Evolutionary conservation across 2,113 vertebrate species (phyloP).

Genomic region (Sterna hirundo): DNA sequence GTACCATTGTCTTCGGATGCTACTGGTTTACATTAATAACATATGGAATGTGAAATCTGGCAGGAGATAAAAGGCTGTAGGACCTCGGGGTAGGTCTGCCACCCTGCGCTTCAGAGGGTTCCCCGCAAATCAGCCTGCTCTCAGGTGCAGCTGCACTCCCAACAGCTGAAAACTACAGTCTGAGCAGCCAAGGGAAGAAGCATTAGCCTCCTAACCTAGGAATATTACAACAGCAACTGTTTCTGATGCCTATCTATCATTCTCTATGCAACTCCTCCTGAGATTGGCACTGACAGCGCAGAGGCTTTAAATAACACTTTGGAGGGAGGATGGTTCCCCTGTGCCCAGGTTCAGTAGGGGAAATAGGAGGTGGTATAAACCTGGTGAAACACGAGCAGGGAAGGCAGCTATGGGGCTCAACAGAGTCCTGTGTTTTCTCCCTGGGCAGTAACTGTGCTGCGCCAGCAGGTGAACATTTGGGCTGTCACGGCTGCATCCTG

Average conservation of each 20-base stretch:
- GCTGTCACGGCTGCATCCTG: not conserved
- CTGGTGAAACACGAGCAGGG: not conserved
- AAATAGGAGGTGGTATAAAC: not conserved
- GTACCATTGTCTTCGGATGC: not conserved
- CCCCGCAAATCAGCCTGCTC: not conserved
- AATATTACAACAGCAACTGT: not conserved
- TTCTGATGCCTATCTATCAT: not conserved
- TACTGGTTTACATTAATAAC: not conserved
- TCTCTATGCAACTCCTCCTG: not conserved
- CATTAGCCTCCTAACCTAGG: not conserved
- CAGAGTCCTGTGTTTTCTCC: accelerated
- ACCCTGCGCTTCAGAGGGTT: not conserved
- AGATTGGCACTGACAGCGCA: not conserved
- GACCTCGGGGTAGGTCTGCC: not conserved
- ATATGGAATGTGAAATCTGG: not conserved
- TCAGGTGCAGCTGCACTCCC: not conserved
- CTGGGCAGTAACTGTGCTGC: not conserved
- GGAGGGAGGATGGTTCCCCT: not conserved
- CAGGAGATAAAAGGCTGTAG: not conserved
- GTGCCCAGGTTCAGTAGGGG: accelerated
- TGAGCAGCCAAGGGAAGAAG: not conserved
- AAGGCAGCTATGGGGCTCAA: not conserved
- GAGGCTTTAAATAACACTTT: not conserved
- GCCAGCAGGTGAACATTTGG: not conserved
- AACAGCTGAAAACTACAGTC: not conserved